phyloP scores from a whole-genome alignment of 2,797 vertebrate species.

The Pseudochirops corinnae region DNA sequence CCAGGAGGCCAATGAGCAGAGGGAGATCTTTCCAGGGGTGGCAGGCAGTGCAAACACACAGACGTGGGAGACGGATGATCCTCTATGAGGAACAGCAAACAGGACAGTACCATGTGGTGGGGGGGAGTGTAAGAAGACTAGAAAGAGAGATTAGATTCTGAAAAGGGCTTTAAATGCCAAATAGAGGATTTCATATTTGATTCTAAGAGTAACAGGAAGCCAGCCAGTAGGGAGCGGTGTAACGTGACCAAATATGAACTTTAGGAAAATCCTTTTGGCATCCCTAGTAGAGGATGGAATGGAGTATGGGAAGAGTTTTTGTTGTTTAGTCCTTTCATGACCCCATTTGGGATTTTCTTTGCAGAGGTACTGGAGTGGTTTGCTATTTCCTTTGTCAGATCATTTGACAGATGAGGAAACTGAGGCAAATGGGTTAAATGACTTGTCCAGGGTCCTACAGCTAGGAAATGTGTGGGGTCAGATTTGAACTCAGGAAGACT shows the following conservation, averaged over 20 bases:
- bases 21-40: background rate
- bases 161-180: background rate
- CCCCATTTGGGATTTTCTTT: background rate
- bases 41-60: background rate
- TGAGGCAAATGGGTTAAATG: background rate
- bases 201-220: background rate
- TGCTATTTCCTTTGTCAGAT: background rate
- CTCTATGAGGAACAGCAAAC: background rate
- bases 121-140: background rate
- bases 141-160: background rate
- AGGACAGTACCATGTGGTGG: background rate
- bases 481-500: background rate
- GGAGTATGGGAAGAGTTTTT: background rate
- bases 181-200: background rate
- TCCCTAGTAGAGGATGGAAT: background rate
- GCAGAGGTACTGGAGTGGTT: background rate
- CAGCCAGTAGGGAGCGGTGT: background rate
- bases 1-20: background rate
- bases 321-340: background rate
- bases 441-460: background rate
- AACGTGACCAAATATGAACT: background rate
- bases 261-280: background rate
- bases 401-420: background rate
- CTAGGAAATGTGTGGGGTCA: background rate
- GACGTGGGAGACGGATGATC: background rate